Evolutionary conservation across 92 coral and sea anemone genomes (phyloP), one percentile per base, ranked within the genome.

Genomic region (Parazoanthus darwini): DNA sequence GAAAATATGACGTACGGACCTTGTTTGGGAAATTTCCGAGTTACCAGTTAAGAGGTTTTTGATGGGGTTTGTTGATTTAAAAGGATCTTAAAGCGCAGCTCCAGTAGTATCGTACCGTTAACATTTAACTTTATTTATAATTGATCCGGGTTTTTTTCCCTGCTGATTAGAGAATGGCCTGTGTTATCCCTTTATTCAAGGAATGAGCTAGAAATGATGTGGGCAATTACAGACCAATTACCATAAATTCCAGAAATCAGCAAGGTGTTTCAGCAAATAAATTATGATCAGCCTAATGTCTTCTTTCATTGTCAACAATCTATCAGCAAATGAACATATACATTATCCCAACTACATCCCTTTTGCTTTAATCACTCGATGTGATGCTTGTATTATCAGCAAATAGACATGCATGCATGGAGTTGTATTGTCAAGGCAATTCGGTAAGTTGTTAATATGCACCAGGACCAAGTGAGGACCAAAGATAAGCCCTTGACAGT

Each of bases 201-300:
- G 72, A 79, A 42, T 89, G 89, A 5, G 78, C 82, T 63, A 72
- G 89, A 6, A 42, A 78, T 73, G 54, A 81, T 29, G 50, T 80
- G 39, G 91, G 58, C 66, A 82, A 82, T 39, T 89, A 82, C 63
- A 81, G 91, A 35, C 91, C 91, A n/a, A 81, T 89, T 43, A 74
- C 88, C 3, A 77, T 89, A 73, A 72, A 29, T 89, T 11, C 91
- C 88, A 39, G 36, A 68, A 58, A 82, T 82, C 86, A 48, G 86
- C 42, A 82, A 82, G 86, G 20, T 82, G 86, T 82, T 82, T 82
- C 79, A 82, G 44, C 74, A 25, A 68, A 82, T 82, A 37, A 22
- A 63, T 44, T 82, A 63, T 82, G 86, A 85, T 59, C 79, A 85
- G 88, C 79, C 71, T 36, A 70, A 68, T 75, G 76, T 2, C 79